Evolutionary conservation across 2,888 invertebrate species (phyloP).

Genomic region (Choreutis nemorana): DNA sequence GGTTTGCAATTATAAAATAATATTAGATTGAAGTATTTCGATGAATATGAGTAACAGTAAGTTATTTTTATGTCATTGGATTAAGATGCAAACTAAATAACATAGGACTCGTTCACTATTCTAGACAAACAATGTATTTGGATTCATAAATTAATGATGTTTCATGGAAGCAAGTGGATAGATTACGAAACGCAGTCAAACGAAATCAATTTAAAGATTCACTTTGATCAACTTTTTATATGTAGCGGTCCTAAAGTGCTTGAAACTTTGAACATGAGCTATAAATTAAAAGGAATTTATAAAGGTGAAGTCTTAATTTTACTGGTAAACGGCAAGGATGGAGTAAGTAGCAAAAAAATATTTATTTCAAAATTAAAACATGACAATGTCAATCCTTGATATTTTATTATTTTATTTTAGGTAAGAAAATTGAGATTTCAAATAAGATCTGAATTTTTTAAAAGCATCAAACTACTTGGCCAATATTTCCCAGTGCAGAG

Average conservation of each 20-base stretch:
- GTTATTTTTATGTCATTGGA: no score
- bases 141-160: slow-evolving; percentile 42
- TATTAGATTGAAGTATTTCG: no score
- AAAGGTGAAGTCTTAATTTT: slow-evolving; percentile 41
- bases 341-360: slow-evolving; percentile 29
- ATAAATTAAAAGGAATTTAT: slow-evolving; percentile 41
- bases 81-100: no score
- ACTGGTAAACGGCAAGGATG: slow-evolving; percentile 21
- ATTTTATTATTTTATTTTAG: slow-evolving; percentile 17
- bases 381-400: slow-evolving; percentile 3
- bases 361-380: no score
- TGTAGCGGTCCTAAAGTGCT: slow-evolving; percentile 28
- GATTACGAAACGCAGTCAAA: slow-evolving; percentile 21
- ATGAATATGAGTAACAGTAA: no score
- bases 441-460: slow-evolving; percentile 22
- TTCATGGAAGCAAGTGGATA: slow-evolving; percentile 31
- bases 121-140: no score
- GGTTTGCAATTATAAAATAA: no score
- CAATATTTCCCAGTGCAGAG: slow-evolving; percentile 31
- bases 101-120: no score
- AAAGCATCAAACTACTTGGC: slow-evolving; percentile 24
- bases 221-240: slow-evolving; percentile 38
- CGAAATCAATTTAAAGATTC: slow-evolving; percentile 21
- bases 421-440: slow-evolving; percentile 45
- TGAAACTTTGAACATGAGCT: slow-evolving; percentile 34